phyloP scores from a whole-genome alignment of 2,113 vertebrate genomes.

The Beaufortia kweichowensis region DNA sequence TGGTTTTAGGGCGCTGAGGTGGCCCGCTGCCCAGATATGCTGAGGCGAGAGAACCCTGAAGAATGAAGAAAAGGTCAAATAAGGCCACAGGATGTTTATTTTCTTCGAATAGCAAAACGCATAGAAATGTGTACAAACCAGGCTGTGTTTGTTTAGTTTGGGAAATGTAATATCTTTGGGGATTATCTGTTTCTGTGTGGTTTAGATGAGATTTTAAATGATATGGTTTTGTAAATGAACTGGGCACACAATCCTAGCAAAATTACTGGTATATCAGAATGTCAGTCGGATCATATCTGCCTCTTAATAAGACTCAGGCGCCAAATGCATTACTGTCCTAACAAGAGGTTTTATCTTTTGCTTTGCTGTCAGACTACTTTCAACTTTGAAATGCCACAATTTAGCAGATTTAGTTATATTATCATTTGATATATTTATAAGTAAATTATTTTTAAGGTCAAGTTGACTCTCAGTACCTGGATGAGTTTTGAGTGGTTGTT shows the following conservation, averaged over 20 bases:
- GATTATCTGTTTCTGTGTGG: slow-evolving; percentile 12
- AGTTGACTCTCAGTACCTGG: too few species aligned
- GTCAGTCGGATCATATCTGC: background rate
- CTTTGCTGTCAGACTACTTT: background rate
- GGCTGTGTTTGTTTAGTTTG: slow-evolving; percentile 2
- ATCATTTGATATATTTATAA: too few species aligned
- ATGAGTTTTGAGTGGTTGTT: too few species aligned
- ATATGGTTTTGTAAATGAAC: background rate
- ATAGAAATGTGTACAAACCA: slow-evolving; percentile 4
- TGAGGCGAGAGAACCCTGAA: slow-evolving; percentile 63
- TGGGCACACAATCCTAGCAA: background rate
- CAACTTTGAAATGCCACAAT: background rate
- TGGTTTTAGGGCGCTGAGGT: slow-evolving; percentile 49
- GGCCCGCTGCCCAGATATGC: slow-evolving; percentile 58
- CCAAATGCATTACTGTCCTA: slow-evolving; percentile 28
- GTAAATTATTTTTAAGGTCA: too few species aligned
- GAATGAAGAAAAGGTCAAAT: slow-evolving; percentile 26
- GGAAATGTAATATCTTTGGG: slow-evolving; percentile 19
- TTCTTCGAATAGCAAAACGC: slow-evolving; percentile 19
- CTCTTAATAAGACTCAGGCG: slow-evolving; percentile 58
- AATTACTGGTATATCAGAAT: background rate
- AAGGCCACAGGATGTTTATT: slow-evolving; percentile 27
- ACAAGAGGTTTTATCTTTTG: slow-evolving; percentile 8
- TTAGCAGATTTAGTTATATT: too few species aligned
- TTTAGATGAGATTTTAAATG: background rate